Conservation (phyloP, 1,140 invertebrate species). For the Atta cephalotes region DNA sequence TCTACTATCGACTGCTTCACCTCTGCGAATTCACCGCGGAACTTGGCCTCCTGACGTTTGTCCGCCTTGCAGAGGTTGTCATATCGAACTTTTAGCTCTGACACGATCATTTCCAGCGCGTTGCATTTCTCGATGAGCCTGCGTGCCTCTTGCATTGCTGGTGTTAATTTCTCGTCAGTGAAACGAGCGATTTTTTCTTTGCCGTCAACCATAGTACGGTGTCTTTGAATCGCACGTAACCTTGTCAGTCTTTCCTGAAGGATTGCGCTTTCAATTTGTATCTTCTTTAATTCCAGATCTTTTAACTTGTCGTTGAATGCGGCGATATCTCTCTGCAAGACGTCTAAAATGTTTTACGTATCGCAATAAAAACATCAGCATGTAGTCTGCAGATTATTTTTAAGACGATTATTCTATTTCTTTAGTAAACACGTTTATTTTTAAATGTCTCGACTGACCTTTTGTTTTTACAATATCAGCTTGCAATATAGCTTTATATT, state of each 20-base stretch:
- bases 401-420: conserved; percentile 26
- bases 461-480: conserved; percentile 87
- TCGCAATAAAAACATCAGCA: background rate
- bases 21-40: conserved; percentile 83
- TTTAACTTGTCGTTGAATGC: conserved; percentile 88
- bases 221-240: conserved; percentile 43
- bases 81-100: conserved; percentile 74
- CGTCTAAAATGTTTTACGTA: conserved; percentile 71
- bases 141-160: background rate
- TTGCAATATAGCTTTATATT: conserved; percentile 88
- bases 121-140: conserved; percentile 39
- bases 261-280: conserved; percentile 88
- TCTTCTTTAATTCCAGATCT: conserved; percentile 86
- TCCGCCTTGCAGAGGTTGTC: conserved; percentile 80
- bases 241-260: conserved; percentile 86
- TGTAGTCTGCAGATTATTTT: background rate
- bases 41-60: conserved; percentile 85
- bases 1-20: conserved; percentile 78
- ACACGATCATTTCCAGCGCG: conserved; percentile 65
- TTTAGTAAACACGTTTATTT: conserved; percentile 19
- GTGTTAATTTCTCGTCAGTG: conserved; percentile 48
- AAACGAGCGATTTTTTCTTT: conserved; percentile 56
- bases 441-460: conserved; percentile 65
- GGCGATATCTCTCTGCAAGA: conserved; percentile 86
- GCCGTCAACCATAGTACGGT: conserved; percentile 23